Evolutionary conservation across 2,113 vertebrate genomes (phyloP).

Genomic region (Hyla sarda): DNA sequence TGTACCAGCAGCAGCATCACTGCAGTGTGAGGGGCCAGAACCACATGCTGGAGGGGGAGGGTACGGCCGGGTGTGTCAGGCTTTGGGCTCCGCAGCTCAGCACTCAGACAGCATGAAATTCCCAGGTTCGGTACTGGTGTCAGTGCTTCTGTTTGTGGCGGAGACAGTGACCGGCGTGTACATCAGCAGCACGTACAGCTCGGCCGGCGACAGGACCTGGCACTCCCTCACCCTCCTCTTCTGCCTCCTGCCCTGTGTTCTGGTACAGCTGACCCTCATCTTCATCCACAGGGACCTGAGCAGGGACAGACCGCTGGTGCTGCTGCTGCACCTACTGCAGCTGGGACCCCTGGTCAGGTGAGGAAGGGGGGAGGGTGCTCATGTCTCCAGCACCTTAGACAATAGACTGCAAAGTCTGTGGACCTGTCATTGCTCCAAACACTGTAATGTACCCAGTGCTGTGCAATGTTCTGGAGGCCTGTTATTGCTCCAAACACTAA

Average conservation of each 20-base stretch:
- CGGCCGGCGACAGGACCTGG: constrained; percentile 91
- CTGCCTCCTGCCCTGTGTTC: constrained; percentile 86
- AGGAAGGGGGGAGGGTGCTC: constrained; percentile 19
- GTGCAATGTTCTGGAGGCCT: too few relatives aligned
- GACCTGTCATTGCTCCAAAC: too few relatives aligned
- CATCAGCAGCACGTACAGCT: constrained; percentile 88
- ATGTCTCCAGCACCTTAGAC: background rate
- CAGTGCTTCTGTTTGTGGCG: constrained; percentile 88
- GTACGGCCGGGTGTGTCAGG: constrained; percentile 38
- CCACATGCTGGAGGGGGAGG: constrained; percentile 15
- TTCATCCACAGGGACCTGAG: constrained; percentile 95
- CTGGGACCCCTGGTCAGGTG: constrained; percentile 94
- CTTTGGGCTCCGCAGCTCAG: constrained; percentile 13
- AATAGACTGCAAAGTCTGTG: too few relatives aligned
- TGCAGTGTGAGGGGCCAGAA: constrained; percentile 28
- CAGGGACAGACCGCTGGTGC: constrained; percentile 88
- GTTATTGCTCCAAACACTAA: too few relatives aligned
- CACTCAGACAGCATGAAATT: constrained; percentile 81
- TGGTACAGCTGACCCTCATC: constrained; percentile 93
- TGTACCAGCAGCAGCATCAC: constrained; percentile 27
- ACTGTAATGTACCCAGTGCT: too few relatives aligned
- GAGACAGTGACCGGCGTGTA: constrained; percentile 88
- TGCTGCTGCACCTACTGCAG: constrained; percentile 93
- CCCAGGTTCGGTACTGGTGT: constrained; percentile 89
- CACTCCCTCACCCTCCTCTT: constrained; percentile 90